Conservation (phyloP, 1,140 invertebrate species). For the Aporrectodea caliginosa region DNA sequence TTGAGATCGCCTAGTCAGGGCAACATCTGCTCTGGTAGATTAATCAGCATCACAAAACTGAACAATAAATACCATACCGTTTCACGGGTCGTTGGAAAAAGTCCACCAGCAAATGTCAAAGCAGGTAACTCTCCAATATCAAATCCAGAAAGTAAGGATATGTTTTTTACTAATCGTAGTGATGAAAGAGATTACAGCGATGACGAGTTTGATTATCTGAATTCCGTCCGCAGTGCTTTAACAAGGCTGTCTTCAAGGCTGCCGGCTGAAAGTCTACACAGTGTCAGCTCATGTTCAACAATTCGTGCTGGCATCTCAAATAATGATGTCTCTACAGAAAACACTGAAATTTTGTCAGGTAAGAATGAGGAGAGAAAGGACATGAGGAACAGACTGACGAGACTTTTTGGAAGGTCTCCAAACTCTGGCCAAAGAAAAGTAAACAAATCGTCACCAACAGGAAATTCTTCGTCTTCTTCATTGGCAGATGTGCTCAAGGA, state of each 20-base stretch:
- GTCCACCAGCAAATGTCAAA: too few relatives aligned
- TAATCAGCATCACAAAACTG: too few relatives aligned
- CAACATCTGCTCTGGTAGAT: too few relatives aligned
- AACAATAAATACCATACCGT: too few relatives aligned
- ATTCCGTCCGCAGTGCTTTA: background rate
- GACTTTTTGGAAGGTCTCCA: background rate
- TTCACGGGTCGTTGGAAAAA: too few relatives aligned
- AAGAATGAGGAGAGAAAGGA: background rate
- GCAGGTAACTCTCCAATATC: too few relatives aligned
- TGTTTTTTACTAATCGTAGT: too few relatives aligned
- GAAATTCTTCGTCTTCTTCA: background rate
- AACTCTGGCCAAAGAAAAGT: background rate
- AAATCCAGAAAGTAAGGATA: too few relatives aligned
- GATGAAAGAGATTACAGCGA: background rate
- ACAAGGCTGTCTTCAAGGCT: background rate
- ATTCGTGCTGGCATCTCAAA: background rate
- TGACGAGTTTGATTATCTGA: background rate
- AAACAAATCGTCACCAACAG: background rate
- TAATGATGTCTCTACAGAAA: background rate
- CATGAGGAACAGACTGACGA: background rate
- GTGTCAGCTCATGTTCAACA: background rate
- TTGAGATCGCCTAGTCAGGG: too few relatives aligned
- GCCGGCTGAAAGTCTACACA: background rate
- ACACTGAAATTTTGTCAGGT: background rate
- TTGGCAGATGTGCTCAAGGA: background rate